A percentile compares a stretch with the other conserved stretches of the same genome.
Conservation (phyloP, 2,113 vertebrate species). For the Edolisoma coerulescens region DNA sequence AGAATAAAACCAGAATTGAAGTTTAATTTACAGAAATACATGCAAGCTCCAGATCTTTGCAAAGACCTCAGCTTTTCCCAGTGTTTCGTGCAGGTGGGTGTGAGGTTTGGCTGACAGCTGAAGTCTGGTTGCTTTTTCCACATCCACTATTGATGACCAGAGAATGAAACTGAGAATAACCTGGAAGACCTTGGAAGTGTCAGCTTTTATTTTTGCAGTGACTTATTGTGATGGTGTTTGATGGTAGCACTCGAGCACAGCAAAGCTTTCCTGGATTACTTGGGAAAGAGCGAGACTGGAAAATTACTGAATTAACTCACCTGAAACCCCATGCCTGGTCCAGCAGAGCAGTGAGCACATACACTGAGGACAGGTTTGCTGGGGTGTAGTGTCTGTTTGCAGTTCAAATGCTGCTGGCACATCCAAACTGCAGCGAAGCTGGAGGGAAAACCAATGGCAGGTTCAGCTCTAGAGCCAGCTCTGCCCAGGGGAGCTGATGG, state of each 20-base stretch:
- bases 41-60: not conserved
- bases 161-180: not conserved
- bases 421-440: rapidly evolving
- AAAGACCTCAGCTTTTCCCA: not conserved
- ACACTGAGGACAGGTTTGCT: not conserved
- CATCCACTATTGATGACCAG: not conserved
- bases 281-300: not conserved
- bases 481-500: not conserved
- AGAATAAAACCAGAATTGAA: not conserved
- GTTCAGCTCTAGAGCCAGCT: not conserved
- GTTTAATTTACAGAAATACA: not conserved
- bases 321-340: not conserved
- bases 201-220: not conserved
- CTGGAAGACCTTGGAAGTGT: not conserved
- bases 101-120: not conserved
- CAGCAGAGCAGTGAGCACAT: not conserved
- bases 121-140: not conserved
- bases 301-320: not conserved
- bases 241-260: not conserved
- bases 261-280: not conserved
- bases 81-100: not conserved
- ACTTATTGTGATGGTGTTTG: not conserved
- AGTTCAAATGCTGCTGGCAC: not conserved
- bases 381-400: not conserved
- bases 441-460: rapidly evolving